Evolutionary conservation across 2,888 invertebrate species (phyloP), one percentile per base, ranked within the genome.

Genomic region (Microctonus aethiopoides): DNA sequence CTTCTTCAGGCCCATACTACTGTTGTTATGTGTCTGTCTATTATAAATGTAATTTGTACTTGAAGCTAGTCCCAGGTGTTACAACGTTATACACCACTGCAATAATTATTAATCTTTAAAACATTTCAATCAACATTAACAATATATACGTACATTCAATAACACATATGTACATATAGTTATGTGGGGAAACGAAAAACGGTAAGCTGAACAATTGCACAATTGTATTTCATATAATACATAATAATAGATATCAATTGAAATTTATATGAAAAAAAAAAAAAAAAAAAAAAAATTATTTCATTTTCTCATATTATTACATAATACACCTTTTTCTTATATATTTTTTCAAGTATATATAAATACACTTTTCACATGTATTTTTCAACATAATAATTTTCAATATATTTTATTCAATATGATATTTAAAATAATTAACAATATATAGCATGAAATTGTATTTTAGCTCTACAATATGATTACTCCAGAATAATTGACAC

Each of bases 21-120:
- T 75, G 76, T 77, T 80, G 80, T 82, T 81, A 81, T 81, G 81
- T 81, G 81, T 81, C 81, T 81, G 81, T 81, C 80, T 78, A 72
- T 80, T 78, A 75, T 75, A 60, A 75, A 71, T 72, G 73, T 76
- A 73, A 63, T 73, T 75, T 71, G 67, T 76, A 73, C 75, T 59
- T 75, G 80, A 81, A 81, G 79, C 78, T 80, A 71, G 78, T 81
- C 81, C 81, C 80, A 83, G 77, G 73, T 72, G 67, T 60, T 51
- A 16, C 36, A 70, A 22, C 10, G 20, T 57, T 36, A 56, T 32
- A 32, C 22, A 56, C 16, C 29, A 29, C 29, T 29, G 29, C 10
- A 54, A 11, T 36, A 20, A n/a, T 56, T 34, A 29, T 34, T 16
- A 26, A 63, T 54, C 9, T 22, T 16, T 24, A 24, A 32, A 16